Base-by-base conservation (phyloP, 2,888 invertebrate genomes). In the Timema podura region DNA sequence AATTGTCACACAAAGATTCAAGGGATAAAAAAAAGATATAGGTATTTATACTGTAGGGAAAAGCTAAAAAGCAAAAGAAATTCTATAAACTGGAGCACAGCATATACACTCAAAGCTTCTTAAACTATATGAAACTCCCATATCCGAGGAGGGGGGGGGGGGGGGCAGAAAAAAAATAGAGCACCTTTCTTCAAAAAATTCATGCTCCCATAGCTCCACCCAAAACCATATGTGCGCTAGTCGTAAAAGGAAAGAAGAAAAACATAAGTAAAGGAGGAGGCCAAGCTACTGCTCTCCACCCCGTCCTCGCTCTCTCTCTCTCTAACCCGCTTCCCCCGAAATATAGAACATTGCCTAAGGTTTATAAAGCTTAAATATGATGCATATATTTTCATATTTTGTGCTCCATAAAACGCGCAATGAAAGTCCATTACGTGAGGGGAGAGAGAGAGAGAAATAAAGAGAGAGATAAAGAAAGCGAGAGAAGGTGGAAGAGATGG, bases 321-420 rank as follows among this genome's bases (percentile, higher is more conserved):
- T 51, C 10, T 16, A n/a, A 5, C 16, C 13, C 47, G 13, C 47
- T 16, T 54, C 44, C 67, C 51, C 49, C 45, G 48, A 16, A 51
- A 10, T 44, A 30, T 59, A n/a, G 16, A 59, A 11, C 59, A 10
- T 16, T 46, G 46, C 9, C 44, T 15, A n/a, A 15, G 64, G 64
- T 65, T 45, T 64, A 49, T 51, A 49, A 65, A 64, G 69, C 69
- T 69, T 69, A 69, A 69, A 65, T 65, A 69, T 65, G 65, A 64
- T 65, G 69, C 69, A 65, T 69, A 69, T 69, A 69, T 69, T 69
- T 69, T 69, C 69, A 69, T 69, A 69, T 69, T 69, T 69, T 54
- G 68, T 68, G 65, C 51, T 46, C 64, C 69, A 69, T 69, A 64
- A 69, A 69, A 69, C 65, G 64, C 51, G 69, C 54, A 49, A 69